Conservation (phyloP, 1,140 invertebrate species). For the Solenopsis fugax region DNA sequence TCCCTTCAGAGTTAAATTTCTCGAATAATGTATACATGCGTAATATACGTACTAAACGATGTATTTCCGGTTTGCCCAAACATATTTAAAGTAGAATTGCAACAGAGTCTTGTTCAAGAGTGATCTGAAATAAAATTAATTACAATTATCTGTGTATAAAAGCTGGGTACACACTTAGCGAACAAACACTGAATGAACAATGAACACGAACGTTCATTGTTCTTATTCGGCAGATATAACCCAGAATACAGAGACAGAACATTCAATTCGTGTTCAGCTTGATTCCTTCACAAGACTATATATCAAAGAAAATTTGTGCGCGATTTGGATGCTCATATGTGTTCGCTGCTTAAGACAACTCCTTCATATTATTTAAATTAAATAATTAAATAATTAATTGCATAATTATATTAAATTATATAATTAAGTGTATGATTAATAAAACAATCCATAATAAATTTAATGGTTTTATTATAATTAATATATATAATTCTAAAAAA, state of each 20-base stretch:
- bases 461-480: background rate
- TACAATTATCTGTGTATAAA: background rate
- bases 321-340: too few relatives aligned
- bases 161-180: background rate
- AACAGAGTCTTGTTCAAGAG: background rate
- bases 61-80: slow-evolving; percentile 81
- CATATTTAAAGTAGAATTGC: slow-evolving; percentile 69
- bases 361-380: too few relatives aligned
- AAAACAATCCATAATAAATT: background rate
- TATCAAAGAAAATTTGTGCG: too few relatives aligned
- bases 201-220: too few relatives aligned
- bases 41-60: slow-evolving; percentile 77
- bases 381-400: too few relatives aligned
- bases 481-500: background rate
- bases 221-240: too few relatives aligned
- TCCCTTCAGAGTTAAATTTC: background rate
- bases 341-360: too few relatives aligned
- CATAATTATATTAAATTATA: too few relatives aligned
- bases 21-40: background rate
- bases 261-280: too few relatives aligned
- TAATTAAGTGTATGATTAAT: too few relatives aligned
- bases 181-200: background rate
- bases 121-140: slow-evolving; percentile 33
- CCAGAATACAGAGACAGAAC: too few relatives aligned
- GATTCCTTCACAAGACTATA: too few relatives aligned